These are phyloP conservation scores for Chironomus tepperi DNA, from an alignment of 1,140 invertebrate species.

Conservation along the genomic window DNA sequence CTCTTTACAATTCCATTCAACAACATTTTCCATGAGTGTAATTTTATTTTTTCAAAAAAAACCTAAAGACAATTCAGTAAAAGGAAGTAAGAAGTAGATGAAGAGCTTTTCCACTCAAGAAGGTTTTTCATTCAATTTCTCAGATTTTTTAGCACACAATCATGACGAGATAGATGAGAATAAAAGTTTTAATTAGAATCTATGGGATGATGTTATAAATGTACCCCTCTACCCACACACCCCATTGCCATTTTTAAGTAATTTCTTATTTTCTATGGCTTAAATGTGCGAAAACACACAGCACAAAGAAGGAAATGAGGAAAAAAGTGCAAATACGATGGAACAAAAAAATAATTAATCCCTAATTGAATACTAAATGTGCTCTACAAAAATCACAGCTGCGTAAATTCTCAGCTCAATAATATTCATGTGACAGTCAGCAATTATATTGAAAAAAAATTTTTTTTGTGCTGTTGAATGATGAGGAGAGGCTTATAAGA, in stretches of 20 bases:
- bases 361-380: constrained; percentile 20
- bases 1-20: no score
- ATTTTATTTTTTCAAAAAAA: no score
- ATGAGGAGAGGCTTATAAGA: not conserved
- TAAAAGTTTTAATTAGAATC: constrained; percentile 3
- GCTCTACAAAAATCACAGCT: constrained; percentile 7
- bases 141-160: no score
- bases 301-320: no score
- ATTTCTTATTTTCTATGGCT: no score
- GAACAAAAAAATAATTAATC: constrained; percentile 16
- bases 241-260: no score
- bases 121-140: not conserved
- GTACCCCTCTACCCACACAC: no score
- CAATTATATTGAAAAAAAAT: not conserved
- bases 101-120: constrained; percentile 7
- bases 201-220: constrained; percentile 7
- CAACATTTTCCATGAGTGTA: no score
- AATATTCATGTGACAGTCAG: not conserved
- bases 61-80: no score
- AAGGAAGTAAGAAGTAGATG: not conserved
- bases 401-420: constrained; percentile 17
- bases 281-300: no score
- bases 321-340: not conserved
- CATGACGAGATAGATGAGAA: not conserved
- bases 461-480: not conserved